Conservation (phyloP, 2,888 invertebrate genomes). For the Podotricha telesiphe region DNA sequence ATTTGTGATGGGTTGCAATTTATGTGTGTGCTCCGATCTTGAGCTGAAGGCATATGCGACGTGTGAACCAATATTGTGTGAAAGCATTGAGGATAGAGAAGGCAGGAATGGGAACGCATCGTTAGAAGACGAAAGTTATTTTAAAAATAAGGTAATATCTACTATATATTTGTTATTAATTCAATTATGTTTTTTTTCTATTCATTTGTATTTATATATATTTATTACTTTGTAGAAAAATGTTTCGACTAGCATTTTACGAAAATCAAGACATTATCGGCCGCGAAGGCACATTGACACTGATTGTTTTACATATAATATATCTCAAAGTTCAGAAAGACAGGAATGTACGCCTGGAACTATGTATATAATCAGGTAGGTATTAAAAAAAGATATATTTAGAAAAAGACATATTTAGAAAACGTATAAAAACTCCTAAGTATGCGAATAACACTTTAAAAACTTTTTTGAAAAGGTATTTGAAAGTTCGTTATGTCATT, state of each 20-base stretch:
- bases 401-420: no score
- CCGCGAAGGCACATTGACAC: constrained; percentile 43
- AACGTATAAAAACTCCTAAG: no score
- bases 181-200: neutral
- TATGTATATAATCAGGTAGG: constrained; percentile 66
- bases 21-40: constrained; percentile 73
- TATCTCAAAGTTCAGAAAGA: constrained; percentile 49
- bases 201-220: no score
- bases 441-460: no score
- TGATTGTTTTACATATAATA: constrained; percentile 51
- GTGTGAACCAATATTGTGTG: constrained; percentile 60
- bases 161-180: neutral
- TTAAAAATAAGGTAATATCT: neutral
- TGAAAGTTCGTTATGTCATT: no score
- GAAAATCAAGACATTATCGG: constrained; percentile 27
- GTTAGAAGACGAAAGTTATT: neutral
- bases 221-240: constrained; percentile 3
- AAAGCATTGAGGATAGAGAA: constrained; percentile 43
- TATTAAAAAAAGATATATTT: no score
- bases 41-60: constrained; percentile 67
- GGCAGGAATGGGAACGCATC: neutral
- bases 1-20: constrained; percentile 67
- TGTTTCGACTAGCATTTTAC: neutral
- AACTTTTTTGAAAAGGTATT: no score
- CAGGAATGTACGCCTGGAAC: constrained; percentile 63